A percentile compares a stretch with the other conserved stretches of the same genome.
These are phyloP conservation scores for Gymnodraco acuticeps DNA, from an alignment of 2,797 vertebrate genomes.

Conservation along the genomic window DNA sequence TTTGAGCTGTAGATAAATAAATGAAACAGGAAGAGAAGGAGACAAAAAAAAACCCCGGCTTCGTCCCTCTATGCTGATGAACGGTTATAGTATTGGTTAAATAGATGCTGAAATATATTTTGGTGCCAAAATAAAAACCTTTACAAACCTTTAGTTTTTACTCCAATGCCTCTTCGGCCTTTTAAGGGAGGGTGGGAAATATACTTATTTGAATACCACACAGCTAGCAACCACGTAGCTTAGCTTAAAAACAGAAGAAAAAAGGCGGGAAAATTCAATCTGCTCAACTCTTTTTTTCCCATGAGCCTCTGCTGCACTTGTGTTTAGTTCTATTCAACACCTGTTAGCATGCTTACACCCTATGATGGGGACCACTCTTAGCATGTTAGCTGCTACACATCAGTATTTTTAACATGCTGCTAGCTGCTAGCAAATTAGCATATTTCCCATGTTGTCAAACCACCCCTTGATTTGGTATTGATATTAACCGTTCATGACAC, in stretches of 20 bases:
- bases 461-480: not conserved
- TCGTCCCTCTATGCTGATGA: slow-evolving; percentile 55
- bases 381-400: not conserved
- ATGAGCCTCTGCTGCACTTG: too few relatives aligned
- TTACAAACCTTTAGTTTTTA: not conserved
- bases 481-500: not conserved
- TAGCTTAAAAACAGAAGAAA: not conserved
- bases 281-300: too few relatives aligned
- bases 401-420: not conserved
- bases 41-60: slow-evolving; percentile 17
- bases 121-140: not conserved
- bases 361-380: not conserved
- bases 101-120: not conserved
- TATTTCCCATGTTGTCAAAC: not conserved
- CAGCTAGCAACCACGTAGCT: not conserved
- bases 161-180: not conserved
- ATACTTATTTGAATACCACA: not conserved
- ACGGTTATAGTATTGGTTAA: not conserved
- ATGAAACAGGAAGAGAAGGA: slow-evolving; percentile 12
- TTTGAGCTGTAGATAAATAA: not conserved
- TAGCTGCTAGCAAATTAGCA: not conserved
- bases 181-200: not conserved
- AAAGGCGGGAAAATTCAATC: too few relatives aligned
- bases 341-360: not conserved
- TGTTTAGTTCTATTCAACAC: not conserved